These are phyloP conservation scores for Meles meles DNA, from an alignment of 2,113 vertebrate genomes.

Conservation along the genomic window DNA sequence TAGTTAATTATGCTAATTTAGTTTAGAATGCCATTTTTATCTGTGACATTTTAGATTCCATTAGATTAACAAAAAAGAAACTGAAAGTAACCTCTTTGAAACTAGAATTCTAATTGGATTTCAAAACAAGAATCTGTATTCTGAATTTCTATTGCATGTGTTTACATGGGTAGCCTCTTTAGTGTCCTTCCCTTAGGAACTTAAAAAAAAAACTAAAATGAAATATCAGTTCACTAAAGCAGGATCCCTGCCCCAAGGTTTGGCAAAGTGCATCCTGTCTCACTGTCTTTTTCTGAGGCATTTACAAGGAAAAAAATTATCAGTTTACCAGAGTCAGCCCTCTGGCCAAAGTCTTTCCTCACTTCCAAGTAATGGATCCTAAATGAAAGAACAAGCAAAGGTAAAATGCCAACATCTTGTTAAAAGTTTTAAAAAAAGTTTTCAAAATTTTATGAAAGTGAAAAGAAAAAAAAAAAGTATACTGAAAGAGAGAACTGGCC, in stretches of 20 bases:
- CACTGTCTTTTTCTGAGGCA: not conserved
- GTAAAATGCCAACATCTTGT: conserved; percentile 38
- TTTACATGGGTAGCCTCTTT: conserved; percentile 18
- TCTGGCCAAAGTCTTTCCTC: not conserved
- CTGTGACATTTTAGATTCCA: not conserved
- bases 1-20: not conserved
- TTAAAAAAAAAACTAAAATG: conserved; percentile 32
- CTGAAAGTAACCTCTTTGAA: conserved; percentile 12
- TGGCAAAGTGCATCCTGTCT: not conserved
- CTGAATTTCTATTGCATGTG: conserved; percentile 6
- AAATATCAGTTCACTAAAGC: conserved; percentile 28
- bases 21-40: not conserved
- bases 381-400: not conserved
- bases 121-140: conserved; percentile 5
- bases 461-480: not conserved
- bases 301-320: not conserved
- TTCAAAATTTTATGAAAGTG: not conserved
- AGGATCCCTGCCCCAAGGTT: not conserved
- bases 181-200: not conserved
- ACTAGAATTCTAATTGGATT: conserved; percentile 14
- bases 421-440: conserved; percentile 30
- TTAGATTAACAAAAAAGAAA: not conserved
- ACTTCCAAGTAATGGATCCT: conserved; percentile 37
- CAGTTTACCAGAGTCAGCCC: not conserved
- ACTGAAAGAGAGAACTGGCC: not conserved